Evolutionary conservation across 1,140 invertebrate genomes (phyloP).

Genomic region (Gyrodactylus salaris): DNA sequence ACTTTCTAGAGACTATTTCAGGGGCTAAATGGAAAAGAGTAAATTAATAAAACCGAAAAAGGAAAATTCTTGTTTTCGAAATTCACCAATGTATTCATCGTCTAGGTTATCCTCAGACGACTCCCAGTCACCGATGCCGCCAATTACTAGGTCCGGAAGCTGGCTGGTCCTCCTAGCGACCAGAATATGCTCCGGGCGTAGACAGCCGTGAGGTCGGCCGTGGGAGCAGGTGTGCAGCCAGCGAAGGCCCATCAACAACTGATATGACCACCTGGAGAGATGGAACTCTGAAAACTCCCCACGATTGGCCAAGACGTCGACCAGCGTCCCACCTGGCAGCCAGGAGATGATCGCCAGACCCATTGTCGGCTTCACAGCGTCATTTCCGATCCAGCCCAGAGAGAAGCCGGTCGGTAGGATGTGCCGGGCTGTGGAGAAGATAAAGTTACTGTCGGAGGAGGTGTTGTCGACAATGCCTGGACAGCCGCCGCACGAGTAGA

Average conservation of each 20-base stretch:
- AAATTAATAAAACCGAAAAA: too few relatives aligned
- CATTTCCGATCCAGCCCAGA: neutral
- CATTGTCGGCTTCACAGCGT: neutral
- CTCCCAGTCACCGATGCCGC: neutral
- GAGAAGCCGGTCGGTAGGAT: neutral
- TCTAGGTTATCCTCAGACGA: neutral
- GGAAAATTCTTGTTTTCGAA: too few relatives aligned
- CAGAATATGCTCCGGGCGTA: neutral
- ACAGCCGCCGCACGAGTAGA: neutral
- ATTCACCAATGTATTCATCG: too few relatives aligned
- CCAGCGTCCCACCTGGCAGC: neutral
- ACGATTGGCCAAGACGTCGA: neutral
- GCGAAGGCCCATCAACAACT: neutral
- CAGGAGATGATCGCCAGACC: neutral
- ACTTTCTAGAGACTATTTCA: neutral
- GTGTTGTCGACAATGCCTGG: neutral
- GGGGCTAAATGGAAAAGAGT: too few relatives aligned
- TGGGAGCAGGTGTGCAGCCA: neutral
- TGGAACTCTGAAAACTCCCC: neutral
- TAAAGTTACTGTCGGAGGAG: neutral
- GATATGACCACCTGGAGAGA: neutral
- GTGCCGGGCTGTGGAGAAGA: neutral
- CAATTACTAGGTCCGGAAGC: neutral
- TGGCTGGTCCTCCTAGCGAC: neutral
- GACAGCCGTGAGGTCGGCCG: neutral